Evolutionary conservation across 2,797 vertebrate genomes (phyloP), one percentile per base, ranked within the genome.

Genomic region (Channa striata): DNA sequence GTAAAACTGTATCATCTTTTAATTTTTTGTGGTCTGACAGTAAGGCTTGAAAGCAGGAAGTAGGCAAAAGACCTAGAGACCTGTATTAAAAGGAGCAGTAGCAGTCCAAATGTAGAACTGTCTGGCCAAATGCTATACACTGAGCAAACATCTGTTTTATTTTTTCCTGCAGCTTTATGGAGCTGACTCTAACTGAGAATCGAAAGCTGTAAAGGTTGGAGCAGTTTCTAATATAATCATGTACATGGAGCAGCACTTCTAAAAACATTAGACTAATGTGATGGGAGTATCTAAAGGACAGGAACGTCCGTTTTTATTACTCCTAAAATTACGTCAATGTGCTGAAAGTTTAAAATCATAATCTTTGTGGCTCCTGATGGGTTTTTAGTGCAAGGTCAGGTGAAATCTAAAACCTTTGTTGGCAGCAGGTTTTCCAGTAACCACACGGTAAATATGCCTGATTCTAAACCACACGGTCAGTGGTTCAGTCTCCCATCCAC

Each of bases 211-310:
- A 33, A 56, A 63, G 39, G 20, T 64, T 40, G 23, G 36, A 57
- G 20, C 19, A 14, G 14, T 37, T 19, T 42, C 14, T 36, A 14
- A 20, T 20, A 37, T 20, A 2, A 33, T 34, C 11, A 34, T 20
- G 5, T 37, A 49, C 19, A 16, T 5, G 6, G 51, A 21, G n/a
- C 12, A 11, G 19, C 13, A 49, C 17, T 21, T 59, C 21, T 23
- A 21, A 6, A 59, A 6, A 44, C 30, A 20, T 44, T n/a, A 50
- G 17, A 72, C 13, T 19, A 43, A 59, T 46, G 59, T 33, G 39
- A 2, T 51, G 8, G 36, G 23, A 43, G 13, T 44, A 57, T 23
- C 11, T 47, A 36, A 25, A 51, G 37, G 17, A 44, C 4, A 11
- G 6, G 7, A 21, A 3, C 25, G 16, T 56, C 19, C n/a, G 19